phyloP scores from a whole-genome alignment of 2,113 vertebrate genomes.

The Salvelinus alpinus region DNA sequence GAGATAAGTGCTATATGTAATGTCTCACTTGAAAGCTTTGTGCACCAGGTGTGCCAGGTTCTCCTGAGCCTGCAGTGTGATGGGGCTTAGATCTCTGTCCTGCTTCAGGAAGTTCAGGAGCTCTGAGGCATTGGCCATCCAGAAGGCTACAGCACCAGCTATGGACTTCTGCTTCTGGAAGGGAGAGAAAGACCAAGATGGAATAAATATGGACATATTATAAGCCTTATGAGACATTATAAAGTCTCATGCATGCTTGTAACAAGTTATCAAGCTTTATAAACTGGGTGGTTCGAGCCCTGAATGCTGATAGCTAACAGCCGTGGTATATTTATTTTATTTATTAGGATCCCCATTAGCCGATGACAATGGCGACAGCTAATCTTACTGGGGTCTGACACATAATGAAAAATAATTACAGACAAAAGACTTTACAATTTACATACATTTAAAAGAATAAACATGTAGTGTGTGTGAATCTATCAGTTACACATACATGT shows the following conservation, averaged over 20 bases:
- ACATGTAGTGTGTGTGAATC: too few relatives aligned
- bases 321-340: too few relatives aligned
- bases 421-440: too few relatives aligned
- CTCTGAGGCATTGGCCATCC: conserved; percentile 94
- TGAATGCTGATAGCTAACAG: too few relatives aligned
- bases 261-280: too few relatives aligned
- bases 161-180: conserved; percentile 88
- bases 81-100: conserved; percentile 82
- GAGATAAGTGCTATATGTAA: neutral
- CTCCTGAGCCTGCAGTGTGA: conserved; percentile 85
- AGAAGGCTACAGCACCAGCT: conserved; percentile 87
- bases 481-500: too few relatives aligned
- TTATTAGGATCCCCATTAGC: too few relatives aligned
- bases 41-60: conserved; percentile 87
- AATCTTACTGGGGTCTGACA: too few relatives aligned
- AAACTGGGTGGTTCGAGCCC: too few relatives aligned
- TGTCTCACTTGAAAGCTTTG: conserved; percentile 86
- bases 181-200: conserved; percentile 18
- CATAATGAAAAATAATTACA: too few relatives aligned
- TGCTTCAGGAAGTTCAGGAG: conserved; percentile 91
- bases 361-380: too few relatives aligned
- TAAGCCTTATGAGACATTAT: neutral
- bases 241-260: neutral
- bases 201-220: neutral
- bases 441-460: too few relatives aligned